Conservation (phyloP, 2,113 vertebrate species). For the human (Homo sapiens) region DNA sequence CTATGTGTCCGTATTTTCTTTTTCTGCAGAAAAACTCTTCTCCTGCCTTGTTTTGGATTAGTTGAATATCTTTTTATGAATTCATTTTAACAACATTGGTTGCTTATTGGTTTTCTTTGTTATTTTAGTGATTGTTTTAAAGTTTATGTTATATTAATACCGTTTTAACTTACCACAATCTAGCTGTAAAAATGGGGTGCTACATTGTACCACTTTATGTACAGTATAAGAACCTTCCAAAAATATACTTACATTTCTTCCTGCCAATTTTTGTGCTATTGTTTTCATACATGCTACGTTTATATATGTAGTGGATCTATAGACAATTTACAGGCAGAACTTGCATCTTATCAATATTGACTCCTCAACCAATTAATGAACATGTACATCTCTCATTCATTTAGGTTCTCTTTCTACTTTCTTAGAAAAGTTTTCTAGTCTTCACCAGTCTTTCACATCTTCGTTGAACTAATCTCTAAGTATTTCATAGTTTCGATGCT, state of each 20-base stretch:
- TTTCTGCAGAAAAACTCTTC: not conserved
- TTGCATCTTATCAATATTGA: not conserved
- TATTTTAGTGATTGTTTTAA: not conserved
- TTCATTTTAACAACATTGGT: not conserved
- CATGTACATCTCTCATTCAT: not conserved
- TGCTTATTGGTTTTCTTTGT: not conserved
- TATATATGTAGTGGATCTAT: not conserved
- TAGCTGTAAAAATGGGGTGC: not conserved
- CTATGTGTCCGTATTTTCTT: not conserved
- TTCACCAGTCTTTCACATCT: not conserved
- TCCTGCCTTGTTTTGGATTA: not conserved
- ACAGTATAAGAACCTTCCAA: not conserved
- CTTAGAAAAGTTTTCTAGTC: not conserved
- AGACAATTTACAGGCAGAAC: not conserved
- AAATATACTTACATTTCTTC: not conserved
- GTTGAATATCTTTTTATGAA: not conserved
- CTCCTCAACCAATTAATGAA: not conserved
- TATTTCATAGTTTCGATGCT: not conserved
- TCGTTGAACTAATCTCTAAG: not conserved
- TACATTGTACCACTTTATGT: not conserved
- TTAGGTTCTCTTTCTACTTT: not conserved
- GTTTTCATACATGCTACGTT: not conserved
- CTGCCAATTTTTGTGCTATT: not conserved
- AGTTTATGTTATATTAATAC: not conserved
- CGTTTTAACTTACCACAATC: not conserved